A percentile compares a stretch with the other conserved stretches of the same genome.
phyloP scores from a whole-genome alignment of 1,140 invertebrate species.

The Zeugodacus cucurbitae region DNA sequence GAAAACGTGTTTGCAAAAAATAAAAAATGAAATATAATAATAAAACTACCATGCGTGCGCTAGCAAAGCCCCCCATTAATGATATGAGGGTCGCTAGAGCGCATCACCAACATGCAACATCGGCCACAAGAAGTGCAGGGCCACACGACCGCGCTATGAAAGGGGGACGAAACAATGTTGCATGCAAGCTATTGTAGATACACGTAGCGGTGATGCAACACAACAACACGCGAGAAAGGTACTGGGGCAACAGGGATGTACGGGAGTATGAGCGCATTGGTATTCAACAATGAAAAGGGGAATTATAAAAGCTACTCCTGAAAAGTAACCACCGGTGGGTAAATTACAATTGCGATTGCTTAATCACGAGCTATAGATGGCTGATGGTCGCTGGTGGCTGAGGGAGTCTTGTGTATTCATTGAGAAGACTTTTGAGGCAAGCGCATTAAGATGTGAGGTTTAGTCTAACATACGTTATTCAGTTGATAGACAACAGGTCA shows the following conservation, averaged over 20 bases:
- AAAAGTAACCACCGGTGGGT: background rate
- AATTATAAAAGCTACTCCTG: background rate
- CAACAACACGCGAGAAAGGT: background rate
- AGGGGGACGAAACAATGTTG: background rate
- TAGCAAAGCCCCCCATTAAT: background rate
- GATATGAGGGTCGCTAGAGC: constrained; percentile 29
- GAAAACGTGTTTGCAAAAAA: constrained; percentile 1
- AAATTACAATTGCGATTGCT: background rate
- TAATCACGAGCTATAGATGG: background rate
- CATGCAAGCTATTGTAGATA: background rate
- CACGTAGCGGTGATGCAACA: background rate
- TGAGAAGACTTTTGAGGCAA: background rate
- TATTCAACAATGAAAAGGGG: background rate
- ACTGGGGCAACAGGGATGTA: background rate
- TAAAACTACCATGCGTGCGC: background rate
- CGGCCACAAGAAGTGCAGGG: background rate
- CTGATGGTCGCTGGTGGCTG: background rate
- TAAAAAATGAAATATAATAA: background rate
- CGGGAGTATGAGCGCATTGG: background rate
- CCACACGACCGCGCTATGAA: background rate
- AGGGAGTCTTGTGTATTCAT: background rate
- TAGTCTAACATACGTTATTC: background rate
- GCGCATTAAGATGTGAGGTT: background rate
- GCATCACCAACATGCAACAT: background rate
- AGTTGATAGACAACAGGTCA: background rate